Conservation (phyloP, 2,888 invertebrate genomes). For the Patella pellucida region DNA sequence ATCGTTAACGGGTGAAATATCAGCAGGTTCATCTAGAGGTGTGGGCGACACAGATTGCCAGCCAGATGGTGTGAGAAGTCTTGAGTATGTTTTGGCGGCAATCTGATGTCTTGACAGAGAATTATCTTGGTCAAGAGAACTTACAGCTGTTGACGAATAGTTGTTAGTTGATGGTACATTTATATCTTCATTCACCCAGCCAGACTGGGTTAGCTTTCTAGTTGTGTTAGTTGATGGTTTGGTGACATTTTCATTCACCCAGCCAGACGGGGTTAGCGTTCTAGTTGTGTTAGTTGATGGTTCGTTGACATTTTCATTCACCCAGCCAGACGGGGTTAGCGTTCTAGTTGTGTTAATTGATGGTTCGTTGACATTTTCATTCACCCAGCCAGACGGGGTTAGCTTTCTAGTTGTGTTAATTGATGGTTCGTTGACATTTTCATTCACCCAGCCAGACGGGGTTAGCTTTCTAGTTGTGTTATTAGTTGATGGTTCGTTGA, state of each 20-base stretch:
- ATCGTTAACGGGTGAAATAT: background rate
- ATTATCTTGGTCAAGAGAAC: background rate
- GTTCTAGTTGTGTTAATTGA: too few species aligned
- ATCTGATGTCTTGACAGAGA: background rate
- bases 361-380: too few species aligned
- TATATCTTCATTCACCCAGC: background rate
- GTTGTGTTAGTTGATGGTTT: background rate
- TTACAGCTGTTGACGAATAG: background rate
- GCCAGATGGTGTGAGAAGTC: background rate
- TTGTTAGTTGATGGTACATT: background rate
- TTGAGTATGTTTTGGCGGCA: background rate
- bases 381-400: too few species aligned
- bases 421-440: too few species aligned
- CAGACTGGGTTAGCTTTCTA: slow-evolving; percentile 12
- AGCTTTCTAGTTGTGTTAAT: too few species aligned
- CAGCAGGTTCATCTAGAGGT: background rate
- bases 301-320: background rate
- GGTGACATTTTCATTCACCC: background rate
- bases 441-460: too few species aligned
- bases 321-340: background rate
- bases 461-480: too few species aligned
- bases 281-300: background rate
- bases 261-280: slow-evolving; percentile 5
- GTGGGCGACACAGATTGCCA: background rate
- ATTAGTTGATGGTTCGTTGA: too few species aligned